phyloP scores from a whole-genome alignment of 2,888 invertebrate genomes.

The Zelleria hepariella region DNA sequence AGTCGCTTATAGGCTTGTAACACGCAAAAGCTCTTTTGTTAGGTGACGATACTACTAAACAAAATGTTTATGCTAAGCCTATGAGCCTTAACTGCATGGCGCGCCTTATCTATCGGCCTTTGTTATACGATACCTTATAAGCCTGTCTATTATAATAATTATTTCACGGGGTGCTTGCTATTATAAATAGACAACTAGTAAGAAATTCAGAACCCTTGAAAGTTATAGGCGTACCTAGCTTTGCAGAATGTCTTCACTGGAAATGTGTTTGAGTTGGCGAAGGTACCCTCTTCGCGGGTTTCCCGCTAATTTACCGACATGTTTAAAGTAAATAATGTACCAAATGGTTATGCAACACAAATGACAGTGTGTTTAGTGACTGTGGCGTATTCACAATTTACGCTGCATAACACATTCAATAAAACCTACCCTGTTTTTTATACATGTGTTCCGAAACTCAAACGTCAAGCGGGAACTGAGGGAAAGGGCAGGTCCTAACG shows the following conservation, averaged over 20 bases:
- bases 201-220: too few relatives aligned
- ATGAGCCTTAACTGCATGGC: neutral
- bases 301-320: neutral
- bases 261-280: neutral
- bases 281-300: neutral
- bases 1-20: slow-evolving; percentile 41
- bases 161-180: too few relatives aligned
- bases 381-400: too few relatives aligned
- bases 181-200: too few relatives aligned
- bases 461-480: too few relatives aligned
- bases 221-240: too few relatives aligned
- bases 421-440: too few relatives aligned
- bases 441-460: too few relatives aligned
- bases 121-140: neutral
- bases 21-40: slow-evolving; percentile 43
- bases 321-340: neutral
- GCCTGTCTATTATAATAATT: too few relatives aligned
- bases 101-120: neutral
- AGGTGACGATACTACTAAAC: slow-evolving; percentile 33
- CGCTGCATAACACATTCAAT: too few relatives aligned
- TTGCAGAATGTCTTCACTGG: neutral
- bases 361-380: too few relatives aligned
- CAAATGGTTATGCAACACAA: neutral
- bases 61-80: slow-evolving; percentile 17
- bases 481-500: too few relatives aligned